Evolutionary conservation across 2,113 vertebrate genomes (phyloP), one percentile per base, ranked within the genome.

Genomic region (Nematolebias whitei): DNA sequence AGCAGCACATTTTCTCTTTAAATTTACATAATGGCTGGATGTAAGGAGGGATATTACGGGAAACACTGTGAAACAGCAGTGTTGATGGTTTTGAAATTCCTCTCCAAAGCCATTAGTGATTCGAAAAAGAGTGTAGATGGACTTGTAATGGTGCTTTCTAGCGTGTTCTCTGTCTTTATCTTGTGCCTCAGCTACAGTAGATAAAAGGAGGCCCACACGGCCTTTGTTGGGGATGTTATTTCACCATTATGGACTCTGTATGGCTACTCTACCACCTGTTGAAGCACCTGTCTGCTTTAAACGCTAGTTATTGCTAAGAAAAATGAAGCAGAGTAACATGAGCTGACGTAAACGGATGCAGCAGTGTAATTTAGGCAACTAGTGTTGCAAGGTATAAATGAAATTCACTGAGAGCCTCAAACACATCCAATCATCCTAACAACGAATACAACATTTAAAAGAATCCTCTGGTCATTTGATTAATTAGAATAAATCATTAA

Each of bases 91-190:
- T 38, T 73, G 40, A 86, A 35, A 83, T 78, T 76, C 82, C 79
- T 78, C 80, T 85, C 80, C 66, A 85, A 78, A 84, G 78, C 86
- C 85, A 88, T 90, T 89, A 88, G 87, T 64, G 85, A 84, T 82
- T 73, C 68, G 80, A 80, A 85, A 79, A 85, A 76, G 76, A 86
- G 78, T 69, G 73, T 54, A 71, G 86, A 87, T 88, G 85, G 84
- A 81, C 78, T 82, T 87, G 75, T 82, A 88, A 87, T 86, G 75
- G 84, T 38, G 80, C 82, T 81, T 76, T 80, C 79, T 70, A n/a
- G 35, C 77, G 55, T 62, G 68, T 55, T 70, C 57, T 62, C 55
- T 39, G 54, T 78, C 65, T 77, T 80, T 68, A 78, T 74, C 70
- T 58, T 64, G 53, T 23, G 19, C 68, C 56, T 78, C 57, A 52